Conservation (phyloP, 2,113 vertebrate genomes). For the Mesitornis unicolor region DNA sequence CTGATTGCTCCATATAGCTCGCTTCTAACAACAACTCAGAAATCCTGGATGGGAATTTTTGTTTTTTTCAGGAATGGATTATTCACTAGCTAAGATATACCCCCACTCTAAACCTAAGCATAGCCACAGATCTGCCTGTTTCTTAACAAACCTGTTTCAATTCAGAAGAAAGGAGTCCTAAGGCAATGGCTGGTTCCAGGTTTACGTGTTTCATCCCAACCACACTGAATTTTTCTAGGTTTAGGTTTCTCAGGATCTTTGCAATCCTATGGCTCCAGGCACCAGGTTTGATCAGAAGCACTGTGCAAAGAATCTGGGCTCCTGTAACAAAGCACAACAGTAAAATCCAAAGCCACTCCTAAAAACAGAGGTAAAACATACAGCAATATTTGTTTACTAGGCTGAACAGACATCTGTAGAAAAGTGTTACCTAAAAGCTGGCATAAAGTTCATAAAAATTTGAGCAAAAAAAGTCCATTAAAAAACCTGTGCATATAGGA, state of each 20-base stretch:
- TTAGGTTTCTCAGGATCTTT: constrained; percentile 44
- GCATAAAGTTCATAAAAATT: not conserved
- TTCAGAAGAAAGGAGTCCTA: not conserved
- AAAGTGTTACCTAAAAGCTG: not conserved
- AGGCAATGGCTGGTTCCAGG: constrained; percentile 12
- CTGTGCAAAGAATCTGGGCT: constrained; percentile 59
- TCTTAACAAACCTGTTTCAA: constrained; percentile 39
- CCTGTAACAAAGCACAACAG: constrained; percentile 33
- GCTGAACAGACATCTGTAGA: not conserved
- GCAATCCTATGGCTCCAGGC: constrained; percentile 57
- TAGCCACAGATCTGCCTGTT: not conserved
- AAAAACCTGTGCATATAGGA: not conserved
- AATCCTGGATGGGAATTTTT: not conserved
- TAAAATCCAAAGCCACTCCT: not conserved
- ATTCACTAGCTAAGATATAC: not conserved
- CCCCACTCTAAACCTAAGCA: accelerated
- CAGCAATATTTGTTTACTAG: not conserved
- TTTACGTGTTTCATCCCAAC: constrained; percentile 65
- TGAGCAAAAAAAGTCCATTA: not conserved
- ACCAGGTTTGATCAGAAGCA: constrained; percentile 73
- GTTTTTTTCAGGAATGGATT: not conserved
- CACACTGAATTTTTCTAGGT: constrained; percentile 57
- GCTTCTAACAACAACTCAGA: not conserved
- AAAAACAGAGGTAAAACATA: not conserved
- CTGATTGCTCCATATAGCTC: not conserved